phyloP scores from a whole-genome alignment of 53 echinoderm and acorn worm species.

The Mesocentrotus franciscanus region DNA sequence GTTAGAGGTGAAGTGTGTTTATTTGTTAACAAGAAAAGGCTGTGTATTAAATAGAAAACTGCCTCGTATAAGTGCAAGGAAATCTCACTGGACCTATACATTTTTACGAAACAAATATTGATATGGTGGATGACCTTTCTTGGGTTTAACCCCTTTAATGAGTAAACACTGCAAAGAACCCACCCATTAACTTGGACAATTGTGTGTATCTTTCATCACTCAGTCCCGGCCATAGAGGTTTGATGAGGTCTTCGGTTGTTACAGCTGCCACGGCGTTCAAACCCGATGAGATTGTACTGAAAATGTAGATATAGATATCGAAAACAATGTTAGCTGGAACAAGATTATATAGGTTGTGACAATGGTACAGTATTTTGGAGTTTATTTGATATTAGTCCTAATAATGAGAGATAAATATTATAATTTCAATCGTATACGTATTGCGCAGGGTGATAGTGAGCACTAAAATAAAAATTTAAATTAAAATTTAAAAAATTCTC shows the following conservation, averaged over 20 bases:
- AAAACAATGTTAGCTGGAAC: not conserved
- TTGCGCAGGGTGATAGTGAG: too few relatives aligned
- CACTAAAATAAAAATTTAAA: too few relatives aligned
- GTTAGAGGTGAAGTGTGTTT: not conserved
- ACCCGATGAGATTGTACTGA: constrained; percentile 80
- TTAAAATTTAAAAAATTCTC: too few relatives aligned
- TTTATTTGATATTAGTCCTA: too few relatives aligned
- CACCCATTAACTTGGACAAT: constrained; percentile 78
- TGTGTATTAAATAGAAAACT: not conserved
- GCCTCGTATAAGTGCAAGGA: too few relatives aligned
- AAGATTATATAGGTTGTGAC: too few relatives aligned
- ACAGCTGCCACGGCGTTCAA: constrained; percentile 84
- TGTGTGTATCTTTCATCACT: constrained; percentile 79
- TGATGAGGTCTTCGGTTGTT: constrained; percentile 80
- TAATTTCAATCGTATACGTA: too few relatives aligned
- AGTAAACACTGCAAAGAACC: not conserved
- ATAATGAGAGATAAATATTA: too few relatives aligned
- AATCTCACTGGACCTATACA: too few relatives aligned
- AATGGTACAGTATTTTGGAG: too few relatives aligned
- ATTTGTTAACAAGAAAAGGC: not conserved
- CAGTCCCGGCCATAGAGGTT: constrained; percentile 69
- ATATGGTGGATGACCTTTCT: not conserved
- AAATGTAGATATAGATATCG: not conserved
- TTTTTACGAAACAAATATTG: too few relatives aligned
- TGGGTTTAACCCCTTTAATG: not conserved